A percentile compares a stretch with the other conserved stretches of the same genome.
Evolutionary conservation across 2,113 vertebrate species (phyloP).

Genomic region (Pterophyllum scalare): DNA sequence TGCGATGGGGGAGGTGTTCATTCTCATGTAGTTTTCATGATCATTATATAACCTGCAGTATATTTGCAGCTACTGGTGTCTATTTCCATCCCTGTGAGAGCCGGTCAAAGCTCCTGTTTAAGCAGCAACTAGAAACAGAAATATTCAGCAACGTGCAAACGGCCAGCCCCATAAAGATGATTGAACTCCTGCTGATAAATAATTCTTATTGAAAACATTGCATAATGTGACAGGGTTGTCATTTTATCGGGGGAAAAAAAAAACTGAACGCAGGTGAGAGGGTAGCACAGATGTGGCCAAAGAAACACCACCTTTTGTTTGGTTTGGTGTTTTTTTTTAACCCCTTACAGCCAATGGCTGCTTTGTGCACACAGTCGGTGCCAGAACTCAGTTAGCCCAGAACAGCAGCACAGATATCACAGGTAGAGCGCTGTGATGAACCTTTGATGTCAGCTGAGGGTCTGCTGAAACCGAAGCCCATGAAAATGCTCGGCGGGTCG

Average conservation of each 20-base stretch:
- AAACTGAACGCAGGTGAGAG: conserved; percentile 30
- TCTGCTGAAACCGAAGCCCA: background rate
- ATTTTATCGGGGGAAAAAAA: conserved; percentile 34
- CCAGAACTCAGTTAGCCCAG: background rate
- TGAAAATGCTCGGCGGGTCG: background rate
- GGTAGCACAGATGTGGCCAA: background rate
- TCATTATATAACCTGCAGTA: conserved; percentile 61
- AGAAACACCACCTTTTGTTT: background rate
- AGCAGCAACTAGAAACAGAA: conserved; percentile 74
- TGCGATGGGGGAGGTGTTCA: background rate
- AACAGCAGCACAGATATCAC: background rate
- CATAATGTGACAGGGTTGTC: conserved; percentile 66
- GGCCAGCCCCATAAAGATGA: conserved; percentile 58
- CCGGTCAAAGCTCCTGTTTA: conserved; percentile 63
- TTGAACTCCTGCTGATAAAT: conserved; percentile 67
- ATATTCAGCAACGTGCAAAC: conserved; percentile 72
- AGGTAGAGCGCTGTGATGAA: background rate
- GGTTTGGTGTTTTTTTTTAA: background rate
- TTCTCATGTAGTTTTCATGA: conserved; percentile 66
- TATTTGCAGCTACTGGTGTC: conserved; percentile 38
- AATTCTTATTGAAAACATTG: conserved; percentile 68
- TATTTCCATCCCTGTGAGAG: conserved; percentile 33
- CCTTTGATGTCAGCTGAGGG: background rate
- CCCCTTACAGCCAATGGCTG: background rate
- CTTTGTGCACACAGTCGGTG: background rate